Evolutionary conservation across 1,140 invertebrate species (phyloP).

Genomic region (Drosophila nikananu): DNA sequence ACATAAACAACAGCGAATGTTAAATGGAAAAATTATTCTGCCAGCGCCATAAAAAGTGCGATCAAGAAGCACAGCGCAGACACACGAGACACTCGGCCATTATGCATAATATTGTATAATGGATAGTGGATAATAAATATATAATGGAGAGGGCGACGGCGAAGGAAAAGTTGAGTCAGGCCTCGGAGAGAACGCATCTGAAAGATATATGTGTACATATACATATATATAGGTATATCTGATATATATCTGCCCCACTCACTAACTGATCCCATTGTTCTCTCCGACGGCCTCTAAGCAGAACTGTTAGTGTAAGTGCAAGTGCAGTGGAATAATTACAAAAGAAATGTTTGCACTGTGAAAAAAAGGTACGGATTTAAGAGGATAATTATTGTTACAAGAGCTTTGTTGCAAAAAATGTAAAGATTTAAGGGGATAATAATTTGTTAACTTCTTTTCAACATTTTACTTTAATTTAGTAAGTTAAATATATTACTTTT

Average conservation of each 20-base stretch:
- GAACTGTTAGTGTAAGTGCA: slow-evolving; percentile 62
- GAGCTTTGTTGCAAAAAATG: too few relatives aligned
- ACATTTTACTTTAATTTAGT: too few relatives aligned
- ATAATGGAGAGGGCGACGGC: slow-evolving; percentile 36
- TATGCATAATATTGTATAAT: slow-evolving; percentile 24
- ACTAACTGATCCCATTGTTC: slow-evolving; percentile 50
- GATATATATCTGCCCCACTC: slow-evolving; percentile 31
- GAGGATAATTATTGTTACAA: too few relatives aligned
- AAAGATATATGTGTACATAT: not conserved
- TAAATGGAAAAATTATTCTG: slow-evolving; percentile 72
- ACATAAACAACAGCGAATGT: slow-evolving; percentile 66
- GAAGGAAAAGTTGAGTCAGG: slow-evolving; percentile 60
- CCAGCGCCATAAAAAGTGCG: slow-evolving; percentile 69
- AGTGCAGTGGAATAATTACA: slow-evolving; percentile 35
- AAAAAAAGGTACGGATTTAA: not conserved
- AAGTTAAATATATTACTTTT: too few relatives aligned
- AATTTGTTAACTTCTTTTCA: too few relatives aligned
- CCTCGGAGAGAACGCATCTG: slow-evolving; percentile 24
- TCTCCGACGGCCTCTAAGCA: slow-evolving; percentile 18
- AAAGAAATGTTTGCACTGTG: slow-evolving; percentile 11
- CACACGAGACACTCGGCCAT: slow-evolving; percentile 50
- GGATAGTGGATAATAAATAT: slow-evolving; percentile 27
- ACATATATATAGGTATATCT: not conserved
- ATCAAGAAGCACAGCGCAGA: slow-evolving; percentile 61
- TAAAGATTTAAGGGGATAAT: not conserved